phyloP scores from a whole-genome alignment of 2,113 vertebrate species.

The Rana temporaria region DNA sequence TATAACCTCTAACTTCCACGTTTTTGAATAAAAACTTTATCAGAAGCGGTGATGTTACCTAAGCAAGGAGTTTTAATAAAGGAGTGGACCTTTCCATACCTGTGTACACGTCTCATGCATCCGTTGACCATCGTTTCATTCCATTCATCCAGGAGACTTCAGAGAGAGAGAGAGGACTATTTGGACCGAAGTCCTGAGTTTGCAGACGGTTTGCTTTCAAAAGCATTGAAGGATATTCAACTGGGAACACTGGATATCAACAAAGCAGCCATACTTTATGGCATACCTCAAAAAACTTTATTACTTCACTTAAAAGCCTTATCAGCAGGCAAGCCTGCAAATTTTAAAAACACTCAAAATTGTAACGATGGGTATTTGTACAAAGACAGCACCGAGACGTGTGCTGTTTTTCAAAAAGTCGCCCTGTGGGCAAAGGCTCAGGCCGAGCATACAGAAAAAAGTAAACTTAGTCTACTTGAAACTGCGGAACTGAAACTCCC shows the following conservation, averaged over 20 bases:
- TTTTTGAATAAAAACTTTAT: constrained; percentile 85
- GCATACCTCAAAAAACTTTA: constrained; percentile 97
- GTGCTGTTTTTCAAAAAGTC: constrained; percentile 93
- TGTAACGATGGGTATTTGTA: constrained; percentile 84
- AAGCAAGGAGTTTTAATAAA: constrained; percentile 98
- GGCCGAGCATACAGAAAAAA: constrained; percentile 86
- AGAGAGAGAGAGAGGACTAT: constrained; percentile 94
- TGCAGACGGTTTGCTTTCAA: constrained; percentile 98
- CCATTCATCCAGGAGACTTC: constrained; percentile 99
- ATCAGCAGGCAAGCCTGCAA: constrained; percentile 84
- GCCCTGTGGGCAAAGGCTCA: constrained; percentile 90
- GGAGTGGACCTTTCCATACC: constrained; percentile 97
- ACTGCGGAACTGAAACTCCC: constrained; percentile 89
- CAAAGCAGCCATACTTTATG: constrained; percentile 98
- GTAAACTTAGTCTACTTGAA: constrained; percentile 82
- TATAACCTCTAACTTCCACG: constrained; percentile 83
- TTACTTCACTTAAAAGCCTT: constrained; percentile 91
- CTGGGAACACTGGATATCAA: constrained; percentile 97
- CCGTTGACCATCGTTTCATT: constrained; percentile 98
- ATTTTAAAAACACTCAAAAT: constrained; percentile 83
- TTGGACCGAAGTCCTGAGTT: constrained; percentile 99
- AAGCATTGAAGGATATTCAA: constrained; percentile 99
- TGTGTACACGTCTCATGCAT: constrained; percentile 93
- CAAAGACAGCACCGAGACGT: constrained; percentile 88
- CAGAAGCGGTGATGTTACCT: constrained; percentile 99